Conservation (phyloP, 2,888 invertebrate species). For the Diploptera punctata region DNA sequence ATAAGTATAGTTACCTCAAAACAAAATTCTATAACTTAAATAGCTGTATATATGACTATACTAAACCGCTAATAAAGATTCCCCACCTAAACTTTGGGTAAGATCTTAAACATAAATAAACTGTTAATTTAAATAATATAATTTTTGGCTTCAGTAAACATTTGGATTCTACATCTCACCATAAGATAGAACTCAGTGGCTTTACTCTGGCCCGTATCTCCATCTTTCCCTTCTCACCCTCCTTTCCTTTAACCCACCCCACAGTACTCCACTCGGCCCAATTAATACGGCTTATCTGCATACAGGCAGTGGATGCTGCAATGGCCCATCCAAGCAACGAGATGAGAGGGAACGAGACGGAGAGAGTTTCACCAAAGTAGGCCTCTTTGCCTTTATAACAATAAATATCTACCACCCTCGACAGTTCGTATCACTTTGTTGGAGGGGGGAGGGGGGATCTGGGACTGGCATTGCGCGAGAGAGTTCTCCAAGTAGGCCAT, state of each 20-base stretch:
- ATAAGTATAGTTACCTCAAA: no score
- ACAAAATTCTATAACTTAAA: no score
- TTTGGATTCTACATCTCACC: constrained; percentile 6
- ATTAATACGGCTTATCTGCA: constrained; percentile 46
- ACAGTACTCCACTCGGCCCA: constrained; percentile 41
- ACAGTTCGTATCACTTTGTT: constrained; percentile 44
- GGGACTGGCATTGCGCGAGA: constrained; percentile 50
- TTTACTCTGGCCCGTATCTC: constrained; percentile 38
- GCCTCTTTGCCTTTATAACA: constrained; percentile 44
- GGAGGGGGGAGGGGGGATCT: constrained; percentile 46
- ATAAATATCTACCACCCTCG: constrained; percentile 42
- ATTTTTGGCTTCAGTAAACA: constrained; percentile 8
- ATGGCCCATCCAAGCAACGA: constrained; percentile 30
- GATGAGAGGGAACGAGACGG: constrained; percentile 31
- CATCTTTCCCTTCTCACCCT: constrained; percentile 35
- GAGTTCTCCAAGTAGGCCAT: constrained; percentile 55
- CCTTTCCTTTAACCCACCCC: neutral
- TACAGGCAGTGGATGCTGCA: constrained; percentile 42
- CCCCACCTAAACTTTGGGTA: no score
- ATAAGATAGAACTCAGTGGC: constrained; percentile 29
- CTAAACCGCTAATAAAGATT: no score
- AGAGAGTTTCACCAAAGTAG: constrained; percentile 40
- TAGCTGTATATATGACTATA: no score
- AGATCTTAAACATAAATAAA: no score
- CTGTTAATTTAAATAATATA: no score